Evolutionary conservation across 2,888 invertebrate species (phyloP), one percentile per base, ranked within the genome.

Genomic region (Hirtodrosophila duncani): DNA sequence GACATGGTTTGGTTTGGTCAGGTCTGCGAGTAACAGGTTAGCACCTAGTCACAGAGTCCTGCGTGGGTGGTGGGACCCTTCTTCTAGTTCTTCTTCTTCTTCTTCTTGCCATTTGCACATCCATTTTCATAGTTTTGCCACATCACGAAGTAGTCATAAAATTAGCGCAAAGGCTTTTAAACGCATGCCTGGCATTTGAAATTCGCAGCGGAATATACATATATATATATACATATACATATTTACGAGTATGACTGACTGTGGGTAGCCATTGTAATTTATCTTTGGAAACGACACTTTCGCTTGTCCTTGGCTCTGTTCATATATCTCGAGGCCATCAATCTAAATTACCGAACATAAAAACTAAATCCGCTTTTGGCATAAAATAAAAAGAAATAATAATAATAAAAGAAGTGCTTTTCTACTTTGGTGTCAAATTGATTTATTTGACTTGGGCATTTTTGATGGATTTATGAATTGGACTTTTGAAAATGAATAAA

Each of bases 281-380:
- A 53, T 26, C 7, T 14, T 14, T n/a, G n/a, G n/a, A n/a, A 8
- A 42, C 53, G 56, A 48, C 66, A 72, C 61, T 72, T 77, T 68
- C 57, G 24, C 24, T 33, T 21, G 44, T 30, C 59, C 43, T 65
- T 55, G 33, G 13, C n/a, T 49, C 33, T 7, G 20, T 13, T 34
- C n/a, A 34, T 29, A 13, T 63, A 49, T 41, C 46, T 21, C 8
- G 42, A 38, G 59, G 53, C 46, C 58, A 72, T 74, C 80, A 68
- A 71, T 80, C 80, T 68, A 66, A 68, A 80, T 77, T 71, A 77
- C 55, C n/a, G n/a, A n/a, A n/a, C n/a, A n/a, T n/a, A n/a, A n/a
- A 24, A 24, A 24, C 24, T 24, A 24, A 24, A 13, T 4, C 29
- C 29, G 29, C 13, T 6, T 11, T 11, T n/a, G 33, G 26, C 48